Conservation (phyloP, 1,140 invertebrate species). For the Proales similis region DNA sequence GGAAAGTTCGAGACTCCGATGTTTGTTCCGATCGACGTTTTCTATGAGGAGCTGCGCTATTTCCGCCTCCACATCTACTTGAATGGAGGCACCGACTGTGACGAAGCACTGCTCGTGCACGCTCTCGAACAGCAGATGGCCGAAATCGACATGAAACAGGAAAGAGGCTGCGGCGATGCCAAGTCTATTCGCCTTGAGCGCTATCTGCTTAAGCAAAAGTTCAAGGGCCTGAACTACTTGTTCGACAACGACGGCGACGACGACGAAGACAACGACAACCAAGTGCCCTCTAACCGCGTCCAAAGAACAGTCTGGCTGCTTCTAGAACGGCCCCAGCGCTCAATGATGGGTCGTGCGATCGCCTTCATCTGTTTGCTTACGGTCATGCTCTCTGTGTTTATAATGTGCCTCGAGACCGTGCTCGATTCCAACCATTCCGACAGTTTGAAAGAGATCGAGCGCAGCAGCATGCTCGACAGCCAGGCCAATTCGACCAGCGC, state of each 20-base stretch:
- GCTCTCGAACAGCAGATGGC: slow-evolving; percentile 11
- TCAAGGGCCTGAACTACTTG: slow-evolving; percentile 14
- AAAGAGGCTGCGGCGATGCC: no score
- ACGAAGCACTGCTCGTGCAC: slow-evolving; percentile 9
- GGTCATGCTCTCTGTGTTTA: slow-evolving; percentile 82
- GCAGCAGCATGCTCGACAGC: no score
- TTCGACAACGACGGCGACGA: slow-evolving; percentile 8
- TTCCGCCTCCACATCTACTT: slow-evolving; percentile 11
- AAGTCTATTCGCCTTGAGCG: not conserved
- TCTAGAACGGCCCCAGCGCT: slow-evolving; percentile 2
- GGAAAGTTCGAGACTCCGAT: slow-evolving; percentile 13
- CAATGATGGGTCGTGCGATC: not conserved
- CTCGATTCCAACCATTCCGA: slow-evolving; percentile 60
- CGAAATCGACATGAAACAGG: slow-evolving; percentile 11
- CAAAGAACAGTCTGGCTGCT: slow-evolving; percentile 2
- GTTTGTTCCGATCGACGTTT: slow-evolving; percentile 22
- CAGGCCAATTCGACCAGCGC: no score
- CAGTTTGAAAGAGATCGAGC: not conserved
- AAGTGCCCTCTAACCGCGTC: slow-evolving; percentile 7
- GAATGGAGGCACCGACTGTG: slow-evolving; percentile 18
- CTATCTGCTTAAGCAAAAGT: not conserved
- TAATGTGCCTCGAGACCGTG: slow-evolving; percentile 73
- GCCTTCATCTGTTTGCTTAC: slow-evolving; percentile 14
- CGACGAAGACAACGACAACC: slow-evolving; percentile 5
- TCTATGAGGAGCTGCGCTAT: slow-evolving; percentile 24